phyloP scores from a whole-genome alignment of 2,113 vertebrate genomes.

The Ailurus styani region DNA sequence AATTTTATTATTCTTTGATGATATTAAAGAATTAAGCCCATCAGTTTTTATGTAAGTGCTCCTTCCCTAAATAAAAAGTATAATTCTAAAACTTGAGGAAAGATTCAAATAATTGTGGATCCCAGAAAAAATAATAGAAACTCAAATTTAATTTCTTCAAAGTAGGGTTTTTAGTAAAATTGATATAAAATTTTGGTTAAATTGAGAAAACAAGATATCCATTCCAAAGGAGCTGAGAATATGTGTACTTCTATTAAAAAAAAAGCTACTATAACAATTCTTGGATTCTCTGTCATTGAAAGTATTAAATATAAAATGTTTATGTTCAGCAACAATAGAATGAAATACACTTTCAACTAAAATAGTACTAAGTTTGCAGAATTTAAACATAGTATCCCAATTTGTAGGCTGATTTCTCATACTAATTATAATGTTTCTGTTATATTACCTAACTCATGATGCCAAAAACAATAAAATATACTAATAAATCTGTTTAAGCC shows the following conservation, averaged over 20 bases:
- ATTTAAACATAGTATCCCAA: background rate
- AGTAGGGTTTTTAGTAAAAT: background rate
- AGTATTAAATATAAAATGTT: background rate
- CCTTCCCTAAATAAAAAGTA: background rate
- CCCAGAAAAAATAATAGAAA: background rate
- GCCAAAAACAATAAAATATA: background rate
- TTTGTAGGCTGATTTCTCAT: background rate
- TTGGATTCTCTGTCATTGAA: background rate
- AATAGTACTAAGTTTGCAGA: background rate
- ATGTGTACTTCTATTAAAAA: background rate
- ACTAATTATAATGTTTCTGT: background rate
- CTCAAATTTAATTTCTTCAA: background rate
- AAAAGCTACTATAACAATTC: background rate
- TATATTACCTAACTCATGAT: background rate
- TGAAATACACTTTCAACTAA: background rate
- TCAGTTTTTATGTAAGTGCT: background rate
- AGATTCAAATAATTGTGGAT: background rate
- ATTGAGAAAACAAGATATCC: background rate
- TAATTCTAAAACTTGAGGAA: background rate
- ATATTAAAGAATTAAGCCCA: background rate
- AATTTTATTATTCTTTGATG: background rate
- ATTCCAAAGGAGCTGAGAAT: background rate
- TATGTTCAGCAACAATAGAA: background rate
- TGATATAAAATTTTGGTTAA: background rate
- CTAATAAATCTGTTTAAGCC: background rate